Evolutionary conservation across 2,113 vertebrate genomes (phyloP).

Genomic region (Sialia sialis): DNA sequence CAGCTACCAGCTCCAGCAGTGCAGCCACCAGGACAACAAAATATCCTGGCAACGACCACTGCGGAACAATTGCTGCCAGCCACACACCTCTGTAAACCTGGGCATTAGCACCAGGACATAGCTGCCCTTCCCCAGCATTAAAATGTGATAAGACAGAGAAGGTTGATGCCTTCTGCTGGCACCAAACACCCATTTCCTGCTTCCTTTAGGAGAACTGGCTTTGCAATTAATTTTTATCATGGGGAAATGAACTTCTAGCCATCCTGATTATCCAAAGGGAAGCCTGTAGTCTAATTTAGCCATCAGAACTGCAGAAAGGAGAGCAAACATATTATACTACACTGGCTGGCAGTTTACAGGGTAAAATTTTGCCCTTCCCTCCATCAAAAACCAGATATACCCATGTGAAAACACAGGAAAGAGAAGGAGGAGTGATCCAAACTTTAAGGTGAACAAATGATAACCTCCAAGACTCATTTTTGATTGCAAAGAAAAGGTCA

Average conservation of each 20-base stretch:
- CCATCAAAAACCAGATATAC: rapidly evolving
- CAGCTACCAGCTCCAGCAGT: neutral
- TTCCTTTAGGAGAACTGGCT: neutral
- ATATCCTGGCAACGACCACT: neutral
- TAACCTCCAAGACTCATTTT: neutral
- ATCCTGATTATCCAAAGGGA: neutral
- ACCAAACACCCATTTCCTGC: neutral
- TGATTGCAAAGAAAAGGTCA: neutral
- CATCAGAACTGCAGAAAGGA: neutral
- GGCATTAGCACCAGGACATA: neutral
- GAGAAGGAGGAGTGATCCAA: neutral
- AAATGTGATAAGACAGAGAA: neutral
- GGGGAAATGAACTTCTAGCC: neutral
- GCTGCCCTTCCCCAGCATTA: neutral
- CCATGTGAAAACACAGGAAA: neutral
- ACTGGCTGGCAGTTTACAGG: neutral
- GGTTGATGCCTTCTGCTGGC: neutral
- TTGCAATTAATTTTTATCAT: neutral
- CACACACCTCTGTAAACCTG: neutral
- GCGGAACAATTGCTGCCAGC: neutral
- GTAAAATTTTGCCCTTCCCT: neutral
- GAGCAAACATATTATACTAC: neutral
- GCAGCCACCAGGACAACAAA: neutral
- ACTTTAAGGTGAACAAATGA: neutral
- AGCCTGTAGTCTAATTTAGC: neutral